A percentile compares a stretch with the other conserved stretches of the same genome.
phyloP scores from a whole-genome alignment of 2,113 vertebrate genomes.

The Axis porcinus region DNA sequence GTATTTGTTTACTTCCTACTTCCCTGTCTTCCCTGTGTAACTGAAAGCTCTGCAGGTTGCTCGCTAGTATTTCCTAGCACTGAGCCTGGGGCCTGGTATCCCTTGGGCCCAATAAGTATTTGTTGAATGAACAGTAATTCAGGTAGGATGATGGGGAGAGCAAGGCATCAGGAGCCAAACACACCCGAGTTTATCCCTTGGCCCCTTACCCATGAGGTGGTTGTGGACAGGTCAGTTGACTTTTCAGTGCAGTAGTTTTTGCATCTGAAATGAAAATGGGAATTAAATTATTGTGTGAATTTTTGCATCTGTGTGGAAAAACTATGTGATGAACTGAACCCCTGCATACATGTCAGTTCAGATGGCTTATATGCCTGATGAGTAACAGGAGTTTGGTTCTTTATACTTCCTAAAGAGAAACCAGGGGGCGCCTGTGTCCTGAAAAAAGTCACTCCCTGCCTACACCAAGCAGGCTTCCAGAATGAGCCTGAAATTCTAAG shows the following conservation, averaged over 20 bases:
- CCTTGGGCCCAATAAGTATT: neutral
- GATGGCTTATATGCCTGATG: neutral
- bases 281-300: neutral
- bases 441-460: neutral
- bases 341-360: neutral
- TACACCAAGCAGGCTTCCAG: neutral
- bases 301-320: neutral
- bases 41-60: neutral
- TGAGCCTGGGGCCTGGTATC: neutral
- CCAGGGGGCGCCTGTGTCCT: neutral
- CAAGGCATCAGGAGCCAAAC: neutral
- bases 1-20: neutral
- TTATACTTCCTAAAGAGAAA: neutral
- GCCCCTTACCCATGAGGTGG: neutral
- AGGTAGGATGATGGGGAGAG: neutral
- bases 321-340: neutral
- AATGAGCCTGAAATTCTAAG: neutral
- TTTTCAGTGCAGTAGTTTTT: neutral
- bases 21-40: neutral
- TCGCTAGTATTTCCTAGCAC: neutral
- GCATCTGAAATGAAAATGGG: neutral
- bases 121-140: neutral
- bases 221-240: neutral
- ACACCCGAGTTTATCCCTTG: neutral
- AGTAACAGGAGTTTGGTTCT: neutral